phyloP scores from a whole-genome alignment of 2,888 invertebrate genomes.

The Pammene fasciana region DNA sequence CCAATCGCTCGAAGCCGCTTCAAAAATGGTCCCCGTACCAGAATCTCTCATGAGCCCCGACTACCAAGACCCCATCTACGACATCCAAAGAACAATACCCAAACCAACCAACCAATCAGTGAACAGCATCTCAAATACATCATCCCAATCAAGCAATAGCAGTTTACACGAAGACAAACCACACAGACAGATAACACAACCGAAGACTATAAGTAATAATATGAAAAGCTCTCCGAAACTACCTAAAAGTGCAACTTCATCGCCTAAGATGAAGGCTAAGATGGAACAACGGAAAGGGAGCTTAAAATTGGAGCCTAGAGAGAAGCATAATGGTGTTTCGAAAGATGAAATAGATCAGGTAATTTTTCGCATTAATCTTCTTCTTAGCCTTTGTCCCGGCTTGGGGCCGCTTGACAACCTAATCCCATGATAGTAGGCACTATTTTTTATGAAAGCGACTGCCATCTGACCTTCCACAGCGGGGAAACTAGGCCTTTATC shows the following conservation, averaged over 20 bases:
- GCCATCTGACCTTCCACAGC: too few species aligned
- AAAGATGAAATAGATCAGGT: slow-evolving; percentile 58
- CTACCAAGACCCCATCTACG: slow-evolving; percentile 83
- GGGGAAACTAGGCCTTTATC: too few species aligned
- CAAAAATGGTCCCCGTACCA: slow-evolving; percentile 94
- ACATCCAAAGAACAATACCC: slow-evolving; percentile 70
- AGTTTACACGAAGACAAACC: slow-evolving; percentile 67
- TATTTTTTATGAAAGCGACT: too few species aligned
- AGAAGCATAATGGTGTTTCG: slow-evolving; percentile 65
- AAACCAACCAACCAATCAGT: slow-evolving; percentile 52
- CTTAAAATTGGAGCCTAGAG: slow-evolving; percentile 60
- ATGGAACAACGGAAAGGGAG: slow-evolving; percentile 76
- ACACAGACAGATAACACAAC: slow-evolving; percentile 51
- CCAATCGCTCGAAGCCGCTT: slow-evolving; percentile 89
- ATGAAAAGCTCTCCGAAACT: slow-evolving; percentile 73
- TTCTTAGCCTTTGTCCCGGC: too few species aligned
- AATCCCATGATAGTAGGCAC: too few species aligned
- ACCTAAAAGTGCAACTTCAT: slow-evolving; percentile 76
- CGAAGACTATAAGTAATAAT: slow-evolving; percentile 55
- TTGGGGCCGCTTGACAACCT: too few species aligned
- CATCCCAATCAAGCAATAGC: slow-evolving; percentile 70
- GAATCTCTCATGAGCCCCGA: slow-evolving; percentile 94
- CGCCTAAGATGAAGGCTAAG: slow-evolving; percentile 73
- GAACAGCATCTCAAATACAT: slow-evolving; percentile 58
- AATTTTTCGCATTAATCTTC: too few species aligned